Conservation (phyloP, 2,797 vertebrate species). For the Acanthiza pusilla region DNA sequence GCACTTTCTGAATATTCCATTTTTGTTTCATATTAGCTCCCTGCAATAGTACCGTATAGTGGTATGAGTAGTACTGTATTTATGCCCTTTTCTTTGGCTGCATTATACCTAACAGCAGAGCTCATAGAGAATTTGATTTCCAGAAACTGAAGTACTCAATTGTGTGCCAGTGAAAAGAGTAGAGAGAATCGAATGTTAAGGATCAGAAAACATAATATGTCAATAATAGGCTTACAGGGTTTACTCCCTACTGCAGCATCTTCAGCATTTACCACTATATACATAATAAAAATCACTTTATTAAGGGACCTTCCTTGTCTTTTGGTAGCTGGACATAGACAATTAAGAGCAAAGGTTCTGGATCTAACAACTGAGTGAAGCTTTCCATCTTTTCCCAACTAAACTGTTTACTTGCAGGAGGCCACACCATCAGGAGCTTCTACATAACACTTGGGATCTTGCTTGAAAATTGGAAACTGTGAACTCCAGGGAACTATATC, state of each 20-base stretch:
- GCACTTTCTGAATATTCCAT: background rate
- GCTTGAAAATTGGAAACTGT: background rate
- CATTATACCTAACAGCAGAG: background rate
- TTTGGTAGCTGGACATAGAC: background rate
- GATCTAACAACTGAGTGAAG: background rate
- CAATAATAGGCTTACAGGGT: background rate
- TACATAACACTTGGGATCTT: rapidly evolving
- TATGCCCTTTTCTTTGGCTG: background rate
- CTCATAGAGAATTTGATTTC: background rate
- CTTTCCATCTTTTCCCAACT: background rate
- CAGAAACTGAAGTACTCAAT: background rate
- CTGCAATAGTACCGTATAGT: background rate
- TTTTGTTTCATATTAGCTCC: background rate
- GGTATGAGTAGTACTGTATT: background rate
- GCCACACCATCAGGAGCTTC: background rate
- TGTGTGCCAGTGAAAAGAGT: background rate
- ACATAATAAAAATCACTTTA: background rate
- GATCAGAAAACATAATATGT: background rate
- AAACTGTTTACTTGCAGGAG: background rate
- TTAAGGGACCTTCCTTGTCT: background rate
- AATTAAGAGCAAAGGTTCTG: background rate
- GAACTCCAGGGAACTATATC: background rate
- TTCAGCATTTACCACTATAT: background rate
- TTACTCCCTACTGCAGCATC: background rate
- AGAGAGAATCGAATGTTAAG: background rate